Conservation (phyloP, 2,888 invertebrate species). For the Spicauda simplicius region DNA sequence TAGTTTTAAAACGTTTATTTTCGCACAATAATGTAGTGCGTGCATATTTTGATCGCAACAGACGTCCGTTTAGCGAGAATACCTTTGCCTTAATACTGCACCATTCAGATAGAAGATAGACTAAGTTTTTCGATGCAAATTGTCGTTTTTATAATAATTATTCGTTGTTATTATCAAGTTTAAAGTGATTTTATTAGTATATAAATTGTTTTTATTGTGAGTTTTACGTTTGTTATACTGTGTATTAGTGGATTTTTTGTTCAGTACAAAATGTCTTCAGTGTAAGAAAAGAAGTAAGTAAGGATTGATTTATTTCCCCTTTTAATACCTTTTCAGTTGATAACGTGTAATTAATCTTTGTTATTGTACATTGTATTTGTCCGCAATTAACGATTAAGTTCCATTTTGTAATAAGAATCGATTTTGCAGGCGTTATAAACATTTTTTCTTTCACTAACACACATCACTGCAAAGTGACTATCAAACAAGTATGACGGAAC, state of each 20-base stretch:
- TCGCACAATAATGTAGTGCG: slow-evolving; percentile 73
- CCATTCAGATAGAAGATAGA: slow-evolving; percentile 47
- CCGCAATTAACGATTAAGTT: slow-evolving; percentile 9
- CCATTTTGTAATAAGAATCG: background rate
- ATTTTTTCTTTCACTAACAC: background rate
- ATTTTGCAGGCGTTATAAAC: background rate
- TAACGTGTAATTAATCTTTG: slow-evolving; percentile 45
- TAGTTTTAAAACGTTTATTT: slow-evolving; percentile 71
- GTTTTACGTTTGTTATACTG: slow-evolving; percentile 52
- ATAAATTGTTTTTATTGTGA: slow-evolving; percentile 58
- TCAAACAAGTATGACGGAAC: background rate
- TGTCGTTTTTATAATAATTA: slow-evolving; percentile 13
- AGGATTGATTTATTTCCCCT: slow-evolving; percentile 35
- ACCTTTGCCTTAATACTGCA: slow-evolving; percentile 58
- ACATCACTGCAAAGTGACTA: no score
- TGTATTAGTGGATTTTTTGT: slow-evolving; percentile 45
- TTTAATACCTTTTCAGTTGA: slow-evolving; percentile 49
- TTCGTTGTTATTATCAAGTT: slow-evolving; percentile 52
- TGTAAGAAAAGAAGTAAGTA: slow-evolving; percentile 55
- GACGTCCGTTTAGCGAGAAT: slow-evolving; percentile 66
- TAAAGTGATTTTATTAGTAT: slow-evolving; percentile 52
- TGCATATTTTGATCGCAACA: slow-evolving; percentile 61
- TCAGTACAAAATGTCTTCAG: slow-evolving; percentile 58
- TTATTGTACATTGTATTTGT: slow-evolving; percentile 15
- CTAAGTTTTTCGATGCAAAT: slow-evolving; percentile 32